Evolutionary conservation across 2,113 vertebrate species (phyloP), one percentile per base, ranked within the genome.

Genomic region (Chionodraco myersi): DNA sequence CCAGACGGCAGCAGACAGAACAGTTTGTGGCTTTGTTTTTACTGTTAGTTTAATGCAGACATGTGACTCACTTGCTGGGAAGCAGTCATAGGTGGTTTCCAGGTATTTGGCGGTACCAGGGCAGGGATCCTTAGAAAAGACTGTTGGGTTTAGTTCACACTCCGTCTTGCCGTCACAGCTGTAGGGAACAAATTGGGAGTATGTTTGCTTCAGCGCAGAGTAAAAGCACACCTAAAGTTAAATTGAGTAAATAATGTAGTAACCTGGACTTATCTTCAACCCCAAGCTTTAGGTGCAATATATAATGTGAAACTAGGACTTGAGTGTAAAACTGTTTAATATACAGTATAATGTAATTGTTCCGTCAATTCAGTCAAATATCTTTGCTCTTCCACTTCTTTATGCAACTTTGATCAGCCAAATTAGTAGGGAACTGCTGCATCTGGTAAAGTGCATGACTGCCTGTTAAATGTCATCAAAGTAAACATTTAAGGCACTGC

Each of bases 141-240:
- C 3, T 1, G 11, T 8, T 6, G 5, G 10, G 51, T 59, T 78
- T 2, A 87, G 7, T 23, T 87, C 87, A 66, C 91, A 91, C 2
- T 12, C 36, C n/a, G 3, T 82, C 71, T 80, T 91, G 10, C 82
- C 88, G 64, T 92, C 58, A 69, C 89, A 91, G 60, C 91, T 92
- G 57, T 12, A 36, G 62, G 12, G 26, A 64, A 67, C 8, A 49
- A 11, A 72, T 18, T 5, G 7, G 12, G 11, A 53, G 44, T 53
- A 15, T 44, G 48, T 67, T 44, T 41, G 36, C 36, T 26, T 79
- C 3, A 49, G 23, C 15, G 45, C 21, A 36, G 63, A 53, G 18
- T 1, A 44, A 23, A 64, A 18, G 18, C 5, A n/a, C 53, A 60
- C 6, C n/a, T 3, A 30, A 75, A 60, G 10, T 13, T 10, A 47